Conservation (phyloP, 1,140 invertebrate genomes). For the Bombus haemorrhoidalis region DNA sequence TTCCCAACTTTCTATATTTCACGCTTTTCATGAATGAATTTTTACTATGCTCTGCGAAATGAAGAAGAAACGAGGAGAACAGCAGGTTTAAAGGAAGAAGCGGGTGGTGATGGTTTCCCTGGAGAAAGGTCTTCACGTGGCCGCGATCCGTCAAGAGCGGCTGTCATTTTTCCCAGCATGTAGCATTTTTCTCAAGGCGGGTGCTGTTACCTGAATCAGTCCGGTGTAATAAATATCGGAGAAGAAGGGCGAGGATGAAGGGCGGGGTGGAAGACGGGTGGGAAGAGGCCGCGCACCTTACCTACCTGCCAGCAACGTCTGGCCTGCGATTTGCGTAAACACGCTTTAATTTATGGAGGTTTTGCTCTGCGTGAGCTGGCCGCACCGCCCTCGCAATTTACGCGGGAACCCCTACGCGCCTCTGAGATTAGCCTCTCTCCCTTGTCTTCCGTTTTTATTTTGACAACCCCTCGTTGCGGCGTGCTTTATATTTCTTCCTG, state of each 20-base stretch:
- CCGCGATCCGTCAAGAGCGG: conserved; percentile 49
- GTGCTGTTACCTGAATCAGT: conserved; percentile 25
- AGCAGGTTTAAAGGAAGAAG: neutral
- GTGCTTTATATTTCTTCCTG: conserved; percentile 6
- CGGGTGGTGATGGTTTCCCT: neutral
- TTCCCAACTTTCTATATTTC: too few species aligned
- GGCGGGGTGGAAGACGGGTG: neutral
- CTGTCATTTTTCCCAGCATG: conserved; percentile 61
- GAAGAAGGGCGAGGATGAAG: neutral
- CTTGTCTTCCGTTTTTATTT: conserved; percentile 41
- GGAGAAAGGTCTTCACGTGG: conserved; percentile 35
- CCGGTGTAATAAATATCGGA: conserved; percentile 56
- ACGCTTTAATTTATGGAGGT: conserved; percentile 69
- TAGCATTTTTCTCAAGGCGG: conserved; percentile 27
- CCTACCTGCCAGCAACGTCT: conserved; percentile 53
- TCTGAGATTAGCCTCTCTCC: conserved; percentile 46
- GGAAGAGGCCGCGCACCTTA: conserved; percentile 29
- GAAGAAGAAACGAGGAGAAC: neutral
- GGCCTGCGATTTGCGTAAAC: conserved; percentile 73
- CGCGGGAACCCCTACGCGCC: conserved; percentile 43
- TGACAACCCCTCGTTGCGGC: conserved; percentile 30
- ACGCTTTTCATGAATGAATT: too few species aligned
- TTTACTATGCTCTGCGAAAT: neutral
- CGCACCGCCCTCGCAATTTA: conserved; percentile 60
- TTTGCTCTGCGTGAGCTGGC: conserved; percentile 21